Evolutionary conservation across 2,888 invertebrate species (phyloP).

Genomic region (Lasioglossum villosulum): DNA sequence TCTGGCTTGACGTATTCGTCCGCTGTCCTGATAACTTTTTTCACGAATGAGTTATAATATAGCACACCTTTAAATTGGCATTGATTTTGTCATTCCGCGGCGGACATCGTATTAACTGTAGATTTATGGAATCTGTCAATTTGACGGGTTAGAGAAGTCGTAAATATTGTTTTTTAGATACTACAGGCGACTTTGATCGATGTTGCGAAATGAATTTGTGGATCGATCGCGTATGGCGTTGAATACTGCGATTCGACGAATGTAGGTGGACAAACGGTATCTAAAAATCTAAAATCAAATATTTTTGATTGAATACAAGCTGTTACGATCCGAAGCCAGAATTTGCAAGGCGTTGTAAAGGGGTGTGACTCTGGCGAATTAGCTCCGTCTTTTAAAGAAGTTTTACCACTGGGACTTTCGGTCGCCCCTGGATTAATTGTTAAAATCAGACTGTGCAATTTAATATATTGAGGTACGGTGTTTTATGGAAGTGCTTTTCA

Average conservation of each 20-base stretch:
- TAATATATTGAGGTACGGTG: too few species aligned
- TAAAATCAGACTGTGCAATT: too few species aligned
- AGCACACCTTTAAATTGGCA: background rate
- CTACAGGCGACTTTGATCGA: background rate
- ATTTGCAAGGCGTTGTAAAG: too few species aligned
- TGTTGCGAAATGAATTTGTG: background rate
- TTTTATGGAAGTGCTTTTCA: too few species aligned
- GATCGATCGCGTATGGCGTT: background rate
- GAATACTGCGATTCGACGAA: background rate
- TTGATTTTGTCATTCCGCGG: slow-evolving; percentile 1
- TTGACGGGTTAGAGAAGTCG: background rate
- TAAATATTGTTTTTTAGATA: slow-evolving; percentile 1
- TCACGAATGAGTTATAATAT: slow-evolving; percentile 10
- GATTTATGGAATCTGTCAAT: slow-evolving; percentile 11
- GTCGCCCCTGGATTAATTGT: too few species aligned
- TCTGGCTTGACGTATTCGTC: background rate
- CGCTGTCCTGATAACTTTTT: slow-evolving; percentile 3
- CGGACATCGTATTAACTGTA: slow-evolving; percentile 1
- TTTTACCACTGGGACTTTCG: too few species aligned
- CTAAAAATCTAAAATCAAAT: background rate
- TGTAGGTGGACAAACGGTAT: background rate
- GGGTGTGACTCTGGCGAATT: too few species aligned
- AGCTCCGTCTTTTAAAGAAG: too few species aligned
- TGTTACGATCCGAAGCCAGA: too few species aligned
- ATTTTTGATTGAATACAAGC: background rate